A percentile compares a stretch with the other conserved stretches of the same genome.
phyloP scores from a whole-genome alignment of 2,888 invertebrate species.

The Dastarcus helophoroides region DNA sequence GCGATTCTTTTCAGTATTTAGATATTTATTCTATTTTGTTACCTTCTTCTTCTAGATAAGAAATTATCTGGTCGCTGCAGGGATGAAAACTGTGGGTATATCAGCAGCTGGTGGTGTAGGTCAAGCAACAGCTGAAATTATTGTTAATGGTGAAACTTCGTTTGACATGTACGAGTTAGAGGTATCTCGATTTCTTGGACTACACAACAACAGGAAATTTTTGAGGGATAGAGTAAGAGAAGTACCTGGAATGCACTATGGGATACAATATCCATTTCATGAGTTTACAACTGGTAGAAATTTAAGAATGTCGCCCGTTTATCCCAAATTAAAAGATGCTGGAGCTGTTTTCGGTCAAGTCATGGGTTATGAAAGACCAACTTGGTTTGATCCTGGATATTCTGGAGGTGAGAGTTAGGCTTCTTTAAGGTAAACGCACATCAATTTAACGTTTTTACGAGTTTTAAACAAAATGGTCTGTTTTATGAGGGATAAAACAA shows the following conservation, averaged over 20 bases:
- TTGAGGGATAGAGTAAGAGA: constrained; percentile 83
- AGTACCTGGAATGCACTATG: constrained; percentile 82
- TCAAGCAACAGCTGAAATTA: constrained; percentile 75
- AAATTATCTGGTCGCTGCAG: constrained; percentile 87
- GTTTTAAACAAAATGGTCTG: too few species aligned
- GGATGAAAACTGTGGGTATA: constrained; percentile 94
- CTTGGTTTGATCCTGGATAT: constrained; percentile 66
- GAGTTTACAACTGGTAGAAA: constrained; percentile 84
- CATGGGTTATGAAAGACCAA: constrained; percentile 95
- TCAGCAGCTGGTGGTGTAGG: constrained; percentile 94
- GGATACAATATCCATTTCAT: constrained; percentile 68
- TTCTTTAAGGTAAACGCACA: too few species aligned
- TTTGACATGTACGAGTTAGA: constrained; percentile 83
- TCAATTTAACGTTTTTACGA: too few species aligned
- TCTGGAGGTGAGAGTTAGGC: too few species aligned
- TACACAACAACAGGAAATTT: constrained; percentile 92
- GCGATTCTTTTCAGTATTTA: too few species aligned
- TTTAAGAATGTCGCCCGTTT: constrained; percentile 88
- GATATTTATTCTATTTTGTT: too few species aligned
- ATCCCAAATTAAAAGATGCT: constrained; percentile 77
- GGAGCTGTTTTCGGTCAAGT: constrained; percentile 95
- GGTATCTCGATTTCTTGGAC: constrained; percentile 76
- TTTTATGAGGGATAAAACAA: too few species aligned
- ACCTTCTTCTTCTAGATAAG: constrained; percentile 51
- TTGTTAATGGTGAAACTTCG: constrained; percentile 67